These are phyloP conservation scores for Unio delphinus DNA, from an alignment of 2,888 invertebrate genomes.

Conservation along the genomic window DNA sequence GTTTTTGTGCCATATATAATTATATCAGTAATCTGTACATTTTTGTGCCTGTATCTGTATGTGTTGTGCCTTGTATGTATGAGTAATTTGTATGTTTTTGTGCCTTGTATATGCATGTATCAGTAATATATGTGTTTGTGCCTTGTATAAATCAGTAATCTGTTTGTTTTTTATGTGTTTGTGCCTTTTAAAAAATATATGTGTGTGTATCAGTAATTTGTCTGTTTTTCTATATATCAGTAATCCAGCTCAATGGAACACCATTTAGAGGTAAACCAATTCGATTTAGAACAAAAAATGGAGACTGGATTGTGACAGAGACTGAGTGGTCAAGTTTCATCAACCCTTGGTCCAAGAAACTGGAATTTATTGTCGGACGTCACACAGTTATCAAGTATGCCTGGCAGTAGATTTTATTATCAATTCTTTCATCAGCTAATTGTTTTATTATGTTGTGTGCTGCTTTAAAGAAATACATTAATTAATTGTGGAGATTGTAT, in stretches of 20 bases:
- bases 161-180: neutral
- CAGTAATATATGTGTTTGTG: too few relatives aligned
- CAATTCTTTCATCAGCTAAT: neutral
- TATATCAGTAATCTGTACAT: too few relatives aligned
- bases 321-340: conserved; percentile 95
- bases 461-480: neutral
- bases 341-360: conserved; percentile 92
- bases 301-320: conserved; percentile 86
- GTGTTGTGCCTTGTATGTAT: too few relatives aligned
- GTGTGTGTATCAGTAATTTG: neutral
- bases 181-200: too few relatives aligned
- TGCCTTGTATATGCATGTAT: too few relatives aligned
- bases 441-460: neutral
- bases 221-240: conserved; percentile 68
- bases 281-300: conserved; percentile 87
- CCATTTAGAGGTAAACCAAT: conserved; percentile 83
- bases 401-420: neutral
- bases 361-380: conserved; percentile 91
- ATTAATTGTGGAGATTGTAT: too few relatives aligned
- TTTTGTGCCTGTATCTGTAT: too few relatives aligned
- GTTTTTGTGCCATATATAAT: too few relatives aligned
- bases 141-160: too few relatives aligned
- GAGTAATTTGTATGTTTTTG: too few relatives aligned
- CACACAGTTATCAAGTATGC: conserved; percentile 81
- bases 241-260: conserved; percentile 82